Percentiles rank a stretch among this genome's conserved stretches.
Conservation (phyloP, 2,113 vertebrate species). For the Myotis brandtii region DNA sequence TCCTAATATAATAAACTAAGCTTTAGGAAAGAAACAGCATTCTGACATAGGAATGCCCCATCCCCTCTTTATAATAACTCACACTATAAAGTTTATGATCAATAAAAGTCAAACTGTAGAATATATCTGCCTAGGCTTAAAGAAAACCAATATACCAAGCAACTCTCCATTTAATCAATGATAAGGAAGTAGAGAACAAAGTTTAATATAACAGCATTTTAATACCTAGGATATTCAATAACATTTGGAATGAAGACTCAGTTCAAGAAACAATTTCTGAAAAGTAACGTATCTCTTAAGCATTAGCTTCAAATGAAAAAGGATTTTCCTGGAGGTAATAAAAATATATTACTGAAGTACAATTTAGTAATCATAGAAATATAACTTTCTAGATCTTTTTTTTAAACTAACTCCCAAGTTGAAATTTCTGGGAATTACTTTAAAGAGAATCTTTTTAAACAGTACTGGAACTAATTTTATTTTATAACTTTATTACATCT, state of each 20-base stretch:
- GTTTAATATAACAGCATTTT: not conserved
- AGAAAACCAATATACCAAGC: not conserved
- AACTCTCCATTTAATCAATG: not conserved
- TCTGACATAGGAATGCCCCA: not conserved
- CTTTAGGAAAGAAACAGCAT: not conserved
- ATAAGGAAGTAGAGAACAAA: not conserved
- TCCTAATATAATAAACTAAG: not conserved
- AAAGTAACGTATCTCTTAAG: not conserved
- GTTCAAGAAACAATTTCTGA: not conserved
- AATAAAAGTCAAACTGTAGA: not conserved
- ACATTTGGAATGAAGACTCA: not conserved
- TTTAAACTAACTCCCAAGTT: not conserved
- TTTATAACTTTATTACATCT: not conserved
- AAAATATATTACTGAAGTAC: not conserved
- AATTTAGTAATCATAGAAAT: not conserved
- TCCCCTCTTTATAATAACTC: not conserved
- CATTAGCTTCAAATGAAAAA: not conserved
- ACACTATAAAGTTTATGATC: not conserved
- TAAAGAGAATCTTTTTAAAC: not conserved
- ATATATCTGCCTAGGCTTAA: not conserved
- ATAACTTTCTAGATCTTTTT: not conserved
- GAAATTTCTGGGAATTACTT: conserved; percentile 22
- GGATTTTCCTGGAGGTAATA: not conserved
- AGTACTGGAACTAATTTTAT: not conserved
- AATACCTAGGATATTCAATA: not conserved